These are phyloP conservation scores for Nebria brevicollis DNA, from an alignment of 2,888 invertebrate species.

Conservation along the genomic window DNA sequence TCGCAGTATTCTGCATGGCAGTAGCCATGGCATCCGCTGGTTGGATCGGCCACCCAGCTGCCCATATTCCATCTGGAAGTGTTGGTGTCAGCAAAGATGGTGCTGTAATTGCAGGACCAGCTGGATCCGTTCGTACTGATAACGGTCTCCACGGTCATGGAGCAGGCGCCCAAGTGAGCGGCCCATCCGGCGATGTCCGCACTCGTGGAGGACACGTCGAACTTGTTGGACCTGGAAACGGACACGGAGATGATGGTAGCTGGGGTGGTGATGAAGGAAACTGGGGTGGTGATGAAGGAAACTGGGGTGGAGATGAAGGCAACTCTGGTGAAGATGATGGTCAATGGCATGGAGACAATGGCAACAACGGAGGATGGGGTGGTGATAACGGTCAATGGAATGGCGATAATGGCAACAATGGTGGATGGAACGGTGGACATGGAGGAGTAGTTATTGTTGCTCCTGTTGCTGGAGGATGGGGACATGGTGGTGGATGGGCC, in stretches of 20 bases:
- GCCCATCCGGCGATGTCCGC: slow-evolving; percentile 42
- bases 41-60: slow-evolving; percentile 12
- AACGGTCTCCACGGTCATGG: slow-evolving; percentile 41
- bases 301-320: slow-evolving; percentile 4
- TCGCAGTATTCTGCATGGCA: slow-evolving; percentile 36
- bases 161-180: slow-evolving; percentile 45
- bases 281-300: slow-evolving; percentile 30
- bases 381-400: slow-evolving; percentile 51
- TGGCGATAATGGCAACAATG: slow-evolving; percentile 50
- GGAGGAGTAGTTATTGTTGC: slow-evolving; percentile 7
- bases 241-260: slow-evolving; percentile 23
- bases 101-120: slow-evolving; percentile 46
- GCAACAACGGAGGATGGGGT: slow-evolving; percentile 54
- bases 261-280: slow-evolving; percentile 30
- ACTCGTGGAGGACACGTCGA: slow-evolving; percentile 34
- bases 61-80: slow-evolving; percentile 34
- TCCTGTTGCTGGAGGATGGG: slow-evolving; percentile 49
- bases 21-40: slow-evolving; percentile 15
- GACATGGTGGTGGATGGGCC: slow-evolving; percentile 31
- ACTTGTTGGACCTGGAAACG: slow-evolving; percentile 34
- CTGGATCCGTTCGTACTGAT: slow-evolving; percentile 29
- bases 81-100: slow-evolving; percentile 25
- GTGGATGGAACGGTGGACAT: slow-evolving; percentile 48
- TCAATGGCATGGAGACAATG: slow-evolving; percentile 54
- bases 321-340: neutral